Evolutionary conservation across 2,113 vertebrate species (phyloP).

Genomic region (Thermophis baileyi): DNA sequence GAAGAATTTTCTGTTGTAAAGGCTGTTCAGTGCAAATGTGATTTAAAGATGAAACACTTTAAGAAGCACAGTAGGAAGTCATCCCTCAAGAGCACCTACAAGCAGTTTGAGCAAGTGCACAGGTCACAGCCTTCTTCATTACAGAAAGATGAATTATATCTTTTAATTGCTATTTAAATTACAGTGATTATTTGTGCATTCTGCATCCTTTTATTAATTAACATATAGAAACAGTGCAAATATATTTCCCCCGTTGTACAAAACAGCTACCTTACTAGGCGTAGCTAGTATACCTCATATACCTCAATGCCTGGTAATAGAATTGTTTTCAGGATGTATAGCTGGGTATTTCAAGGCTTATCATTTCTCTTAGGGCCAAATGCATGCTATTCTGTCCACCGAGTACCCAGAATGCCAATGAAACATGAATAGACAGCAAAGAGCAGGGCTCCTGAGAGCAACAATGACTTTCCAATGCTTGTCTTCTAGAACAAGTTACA

Average conservation of each 20-base stretch:
- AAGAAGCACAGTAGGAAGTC: background rate
- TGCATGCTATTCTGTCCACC: background rate
- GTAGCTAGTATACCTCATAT: too few relatives aligned
- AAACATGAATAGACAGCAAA: slow-evolving; percentile 36
- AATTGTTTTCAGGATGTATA: background rate
- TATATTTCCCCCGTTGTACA: background rate
- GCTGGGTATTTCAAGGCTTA: background rate
- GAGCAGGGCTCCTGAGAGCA: slow-evolving; percentile 16
- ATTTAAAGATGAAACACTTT: background rate
- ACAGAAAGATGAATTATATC: background rate
- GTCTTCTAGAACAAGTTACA: slow-evolving; percentile 40
- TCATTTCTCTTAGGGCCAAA: background rate
- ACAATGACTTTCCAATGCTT: slow-evolving; percentile 18
- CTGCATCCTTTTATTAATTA: background rate
- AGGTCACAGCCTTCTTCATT: background rate
- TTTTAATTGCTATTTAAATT: background rate
- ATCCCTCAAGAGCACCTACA: background rate
- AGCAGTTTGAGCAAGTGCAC: background rate
- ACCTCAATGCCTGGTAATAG: background rate
- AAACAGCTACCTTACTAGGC: background rate
- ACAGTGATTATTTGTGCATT: background rate
- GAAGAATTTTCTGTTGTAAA: background rate
- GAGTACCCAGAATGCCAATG: background rate
- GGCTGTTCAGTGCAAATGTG: background rate
- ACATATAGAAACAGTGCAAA: background rate